Percentiles rank a stretch among this genome's conserved stretches.
These are phyloP conservation scores for Malurus elegans DNA, from an alignment of 2,113 vertebrate genomes.

Conservation along the genomic window DNA sequence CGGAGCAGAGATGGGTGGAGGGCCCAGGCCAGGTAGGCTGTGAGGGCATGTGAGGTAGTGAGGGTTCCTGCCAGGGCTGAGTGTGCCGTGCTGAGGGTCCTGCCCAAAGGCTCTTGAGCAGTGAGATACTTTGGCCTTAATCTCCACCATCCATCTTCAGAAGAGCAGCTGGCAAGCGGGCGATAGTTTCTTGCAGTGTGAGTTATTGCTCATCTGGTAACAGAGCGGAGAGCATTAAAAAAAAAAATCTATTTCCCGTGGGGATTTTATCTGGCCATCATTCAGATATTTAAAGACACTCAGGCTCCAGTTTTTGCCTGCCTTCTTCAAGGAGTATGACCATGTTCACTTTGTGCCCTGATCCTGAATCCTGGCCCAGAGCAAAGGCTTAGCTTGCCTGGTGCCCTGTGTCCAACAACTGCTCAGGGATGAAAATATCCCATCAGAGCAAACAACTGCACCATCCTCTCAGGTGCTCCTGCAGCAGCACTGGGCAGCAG, in stretches of 20 bases:
- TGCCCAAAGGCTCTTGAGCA: constrained; percentile 20
- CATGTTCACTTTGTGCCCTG: background rate
- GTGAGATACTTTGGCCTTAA: constrained; percentile 29
- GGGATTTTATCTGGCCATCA: constrained; percentile 47
- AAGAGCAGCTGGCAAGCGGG: constrained; percentile 64
- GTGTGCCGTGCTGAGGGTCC: background rate
- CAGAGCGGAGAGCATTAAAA: constrained; percentile 10
- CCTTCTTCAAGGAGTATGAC: background rate
- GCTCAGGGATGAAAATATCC: background rate
- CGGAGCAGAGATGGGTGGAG: background rate
- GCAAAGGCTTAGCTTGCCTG: background rate
- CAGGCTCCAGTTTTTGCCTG: background rate
- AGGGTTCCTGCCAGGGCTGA: background rate
- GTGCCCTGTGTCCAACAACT: background rate
- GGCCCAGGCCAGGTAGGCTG: background rate
- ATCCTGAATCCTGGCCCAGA: background rate
- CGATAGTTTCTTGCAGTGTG: constrained; percentile 34
- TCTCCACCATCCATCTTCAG: constrained; percentile 48
- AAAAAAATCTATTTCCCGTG: background rate
- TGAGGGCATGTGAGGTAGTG: background rate
- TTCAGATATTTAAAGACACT: constrained; percentile 35
- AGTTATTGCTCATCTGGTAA: constrained; percentile 65
- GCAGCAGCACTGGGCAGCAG: background rate
- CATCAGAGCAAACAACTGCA: background rate
- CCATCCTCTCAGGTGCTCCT: background rate